Conservation (phyloP, 2,888 invertebrate genomes). For the Sussaba pulchella region DNA sequence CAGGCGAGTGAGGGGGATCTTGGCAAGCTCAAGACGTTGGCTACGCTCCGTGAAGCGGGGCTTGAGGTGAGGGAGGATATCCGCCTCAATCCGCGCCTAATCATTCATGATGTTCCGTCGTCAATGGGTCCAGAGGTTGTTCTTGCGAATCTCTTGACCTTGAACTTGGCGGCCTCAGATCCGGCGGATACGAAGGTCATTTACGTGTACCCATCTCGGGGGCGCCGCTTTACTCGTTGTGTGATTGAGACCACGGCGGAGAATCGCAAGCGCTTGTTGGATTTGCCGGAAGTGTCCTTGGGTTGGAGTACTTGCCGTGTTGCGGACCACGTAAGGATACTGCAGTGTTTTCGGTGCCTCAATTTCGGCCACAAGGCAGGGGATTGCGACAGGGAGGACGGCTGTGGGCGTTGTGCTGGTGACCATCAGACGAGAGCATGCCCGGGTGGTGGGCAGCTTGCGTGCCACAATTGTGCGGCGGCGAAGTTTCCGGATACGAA, state of each 20-base stretch:
- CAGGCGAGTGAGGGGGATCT: too few species aligned
- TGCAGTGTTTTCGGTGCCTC: neutral
- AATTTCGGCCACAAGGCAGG: neutral
- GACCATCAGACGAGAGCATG: neutral
- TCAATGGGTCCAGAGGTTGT: neutral
- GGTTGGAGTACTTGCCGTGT: neutral
- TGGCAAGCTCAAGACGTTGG: too few species aligned
- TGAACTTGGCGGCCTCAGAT: neutral
- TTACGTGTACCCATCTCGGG: neutral
- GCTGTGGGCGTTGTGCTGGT: neutral
- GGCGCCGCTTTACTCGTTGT: conserved; percentile 4
- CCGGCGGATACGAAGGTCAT: too few species aligned
- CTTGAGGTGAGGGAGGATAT: neutral
- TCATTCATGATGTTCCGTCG: neutral
- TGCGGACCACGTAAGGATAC: neutral
- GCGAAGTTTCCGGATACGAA: neutral
- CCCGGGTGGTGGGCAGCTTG: neutral
- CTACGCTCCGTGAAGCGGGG: neutral
- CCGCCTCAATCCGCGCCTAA: neutral
- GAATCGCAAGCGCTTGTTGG: neutral
- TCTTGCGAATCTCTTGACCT: neutral
- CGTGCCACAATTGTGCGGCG: neutral
- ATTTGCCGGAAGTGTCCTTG: conserved; percentile 2
- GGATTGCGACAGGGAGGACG: neutral
- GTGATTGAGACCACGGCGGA: conserved; percentile 25